A percentile compares a stretch with the other conserved stretches of the same genome.
Conservation (phyloP, 1,140 invertebrate species). For the Heliconius hewitsoni region DNA sequence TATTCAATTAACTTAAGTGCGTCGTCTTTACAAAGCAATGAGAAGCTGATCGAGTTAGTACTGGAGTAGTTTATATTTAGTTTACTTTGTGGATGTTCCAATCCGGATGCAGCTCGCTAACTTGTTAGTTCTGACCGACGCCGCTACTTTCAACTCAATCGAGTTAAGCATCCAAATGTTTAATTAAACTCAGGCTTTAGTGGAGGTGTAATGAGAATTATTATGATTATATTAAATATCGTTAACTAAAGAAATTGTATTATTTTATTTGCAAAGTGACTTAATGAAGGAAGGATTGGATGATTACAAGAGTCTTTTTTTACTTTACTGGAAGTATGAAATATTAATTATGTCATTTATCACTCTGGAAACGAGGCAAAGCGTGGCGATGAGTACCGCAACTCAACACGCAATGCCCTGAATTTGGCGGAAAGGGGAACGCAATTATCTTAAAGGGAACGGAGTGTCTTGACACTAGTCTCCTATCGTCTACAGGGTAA, state of each 20-base stretch:
- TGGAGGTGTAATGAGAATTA: neutral
- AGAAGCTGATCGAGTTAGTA: neutral
- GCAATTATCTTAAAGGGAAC: too few relatives aligned
- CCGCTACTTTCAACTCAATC: neutral
- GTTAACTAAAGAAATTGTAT: too few relatives aligned
- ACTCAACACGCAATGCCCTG: too few relatives aligned
- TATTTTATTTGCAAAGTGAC: neutral
- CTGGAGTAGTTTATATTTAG: neutral
- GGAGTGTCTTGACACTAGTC: too few relatives aligned
- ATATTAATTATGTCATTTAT: too few relatives aligned
- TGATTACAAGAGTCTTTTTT: too few relatives aligned
- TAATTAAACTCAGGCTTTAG: neutral
- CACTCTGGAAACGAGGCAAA: too few relatives aligned
- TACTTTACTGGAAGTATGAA: too few relatives aligned
- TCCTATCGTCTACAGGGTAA: too few relatives aligned
- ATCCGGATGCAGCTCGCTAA: constrained; percentile 7
- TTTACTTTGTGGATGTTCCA: neutral
- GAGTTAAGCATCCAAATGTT: neutral
- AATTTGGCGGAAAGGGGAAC: too few relatives aligned
- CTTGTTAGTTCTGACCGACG: constrained; percentile 7
- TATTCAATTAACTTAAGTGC: neutral
- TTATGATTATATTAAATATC: neutral
- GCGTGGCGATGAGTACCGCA: too few relatives aligned
- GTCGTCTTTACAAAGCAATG: neutral
- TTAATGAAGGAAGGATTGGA: too few relatives aligned